Evolutionary conservation across 1,140 invertebrate species (phyloP).

Genomic region (Lasioglossum baleicum): DNA sequence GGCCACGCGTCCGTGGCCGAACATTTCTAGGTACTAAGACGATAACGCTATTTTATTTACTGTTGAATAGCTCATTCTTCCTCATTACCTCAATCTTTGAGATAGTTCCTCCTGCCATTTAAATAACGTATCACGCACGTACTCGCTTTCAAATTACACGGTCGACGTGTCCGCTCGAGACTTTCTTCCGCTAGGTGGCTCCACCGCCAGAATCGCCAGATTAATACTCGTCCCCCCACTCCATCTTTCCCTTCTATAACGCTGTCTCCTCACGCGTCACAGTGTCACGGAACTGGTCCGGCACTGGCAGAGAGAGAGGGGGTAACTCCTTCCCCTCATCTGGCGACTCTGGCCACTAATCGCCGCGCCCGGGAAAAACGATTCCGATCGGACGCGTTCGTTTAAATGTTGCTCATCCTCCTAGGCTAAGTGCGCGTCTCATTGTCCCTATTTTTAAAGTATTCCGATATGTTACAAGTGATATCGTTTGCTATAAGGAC

Average conservation of each 20-base stretch:
- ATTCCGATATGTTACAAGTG: constrained; percentile 44
- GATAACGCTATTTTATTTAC: constrained; percentile 52
- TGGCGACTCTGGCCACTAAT: too few relatives aligned
- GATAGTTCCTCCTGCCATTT: constrained; percentile 70
- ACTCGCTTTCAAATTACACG: constrained; percentile 31
- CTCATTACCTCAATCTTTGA: constrained; percentile 74
- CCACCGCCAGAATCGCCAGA: too few relatives aligned
- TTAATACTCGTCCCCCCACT: too few relatives aligned
- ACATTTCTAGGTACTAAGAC: constrained; percentile 41
- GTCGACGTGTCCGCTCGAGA: constrained; percentile 10
- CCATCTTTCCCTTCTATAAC: too few relatives aligned
- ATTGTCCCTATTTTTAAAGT: constrained; percentile 44
- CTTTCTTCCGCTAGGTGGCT: too few relatives aligned
- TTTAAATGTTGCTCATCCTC: constrained; percentile 55
- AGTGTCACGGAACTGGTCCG: too few relatives aligned
- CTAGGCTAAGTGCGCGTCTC: constrained; percentile 46
- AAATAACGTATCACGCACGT: constrained; percentile 42
- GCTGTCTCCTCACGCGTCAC: too few relatives aligned
- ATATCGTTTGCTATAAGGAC: constrained; percentile 42
- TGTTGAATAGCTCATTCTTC: constrained; percentile 53
- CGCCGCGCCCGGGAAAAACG: not conserved
- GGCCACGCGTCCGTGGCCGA: constrained; percentile 20
- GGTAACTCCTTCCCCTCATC: too few relatives aligned
- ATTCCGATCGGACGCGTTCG: not conserved
- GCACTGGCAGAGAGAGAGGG: too few relatives aligned